phyloP scores from a whole-genome alignment of 2,888 invertebrate genomes.

The Hydrotaea diabolus region DNA sequence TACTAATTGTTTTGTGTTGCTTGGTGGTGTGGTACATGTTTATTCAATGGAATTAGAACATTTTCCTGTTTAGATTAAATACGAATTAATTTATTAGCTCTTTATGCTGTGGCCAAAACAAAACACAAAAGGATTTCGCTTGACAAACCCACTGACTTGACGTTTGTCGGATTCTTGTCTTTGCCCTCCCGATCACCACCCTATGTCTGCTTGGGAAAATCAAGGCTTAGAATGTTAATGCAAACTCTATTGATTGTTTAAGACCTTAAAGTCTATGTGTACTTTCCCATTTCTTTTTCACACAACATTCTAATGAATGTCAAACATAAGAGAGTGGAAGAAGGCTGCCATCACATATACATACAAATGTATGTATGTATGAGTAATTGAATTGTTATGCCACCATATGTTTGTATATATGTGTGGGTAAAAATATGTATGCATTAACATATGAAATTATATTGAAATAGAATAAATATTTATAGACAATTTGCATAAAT shows the following conservation, averaged over 20 bases:
- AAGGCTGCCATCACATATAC: too few relatives aligned
- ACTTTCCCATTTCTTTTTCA: too few relatives aligned
- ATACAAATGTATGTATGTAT: neutral
- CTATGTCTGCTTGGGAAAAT: neutral
- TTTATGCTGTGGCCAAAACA: neutral
- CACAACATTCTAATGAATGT: neutral
- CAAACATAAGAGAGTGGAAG: neutral
- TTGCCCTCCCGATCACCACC: neutral
- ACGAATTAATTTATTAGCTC: constrained; percentile 32
- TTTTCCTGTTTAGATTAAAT: constrained; percentile 38
- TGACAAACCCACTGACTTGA: neutral
- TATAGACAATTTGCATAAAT: neutral
- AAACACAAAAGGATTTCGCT: neutral
- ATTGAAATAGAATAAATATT: neutral
- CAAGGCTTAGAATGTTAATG: neutral
- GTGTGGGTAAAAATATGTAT: neutral
- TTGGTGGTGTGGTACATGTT: neutral
- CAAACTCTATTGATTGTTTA: neutral
- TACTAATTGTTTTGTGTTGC: constrained; percentile 11
- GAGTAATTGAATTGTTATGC: neutral
- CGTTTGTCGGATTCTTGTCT: neutral
- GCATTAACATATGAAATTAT: neutral
- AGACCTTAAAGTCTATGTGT: neutral
- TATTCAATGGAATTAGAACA: constrained; percentile 23
- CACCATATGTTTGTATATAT: neutral